These are phyloP conservation scores for Tetranychus piercei DNA, from an alignment of 2,888 invertebrate species.

Conservation along the genomic window DNA sequence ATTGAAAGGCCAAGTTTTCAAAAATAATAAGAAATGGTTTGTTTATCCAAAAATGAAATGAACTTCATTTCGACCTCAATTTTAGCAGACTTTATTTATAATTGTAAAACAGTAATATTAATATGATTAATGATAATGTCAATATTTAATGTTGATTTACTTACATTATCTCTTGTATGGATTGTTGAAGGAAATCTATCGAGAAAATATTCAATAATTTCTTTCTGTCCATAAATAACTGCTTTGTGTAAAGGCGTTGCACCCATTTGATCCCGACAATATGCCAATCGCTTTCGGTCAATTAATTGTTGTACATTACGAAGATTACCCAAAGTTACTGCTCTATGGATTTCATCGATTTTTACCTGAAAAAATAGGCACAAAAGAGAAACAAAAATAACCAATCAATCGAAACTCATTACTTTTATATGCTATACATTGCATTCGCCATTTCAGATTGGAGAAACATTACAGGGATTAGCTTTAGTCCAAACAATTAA, in stretches of 20 bases:
- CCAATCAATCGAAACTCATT: not conserved
- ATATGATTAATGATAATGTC: no score
- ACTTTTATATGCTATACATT: not conserved
- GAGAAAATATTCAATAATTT: constrained; percentile 53
- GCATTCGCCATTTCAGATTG: no score
- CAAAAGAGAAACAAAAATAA: not conserved
- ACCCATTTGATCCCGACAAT: constrained; percentile 28
- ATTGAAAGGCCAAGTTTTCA: no score
- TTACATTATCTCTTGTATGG: constrained; percentile 34
- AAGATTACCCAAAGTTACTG: constrained; percentile 63
- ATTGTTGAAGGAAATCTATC: constrained; percentile 33
- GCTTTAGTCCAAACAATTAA: no score
- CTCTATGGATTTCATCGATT: constrained; percentile 68
- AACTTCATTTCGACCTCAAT: no score
- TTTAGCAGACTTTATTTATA: no score
- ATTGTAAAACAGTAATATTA: no score
- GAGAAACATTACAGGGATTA: no score
- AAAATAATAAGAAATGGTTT: no score
- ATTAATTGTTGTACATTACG: constrained; percentile 36
- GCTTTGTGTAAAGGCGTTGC: constrained; percentile 56
- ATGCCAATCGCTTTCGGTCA: constrained; percentile 32
- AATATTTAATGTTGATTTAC: constrained; percentile 9
- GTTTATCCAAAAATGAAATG: no score
- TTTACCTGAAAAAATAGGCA: constrained; percentile 45
- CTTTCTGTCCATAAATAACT: constrained; percentile 59